Evolutionary conservation across 2,113 vertebrate genomes (phyloP).

Genomic region (Calyptomena viridis): DNA sequence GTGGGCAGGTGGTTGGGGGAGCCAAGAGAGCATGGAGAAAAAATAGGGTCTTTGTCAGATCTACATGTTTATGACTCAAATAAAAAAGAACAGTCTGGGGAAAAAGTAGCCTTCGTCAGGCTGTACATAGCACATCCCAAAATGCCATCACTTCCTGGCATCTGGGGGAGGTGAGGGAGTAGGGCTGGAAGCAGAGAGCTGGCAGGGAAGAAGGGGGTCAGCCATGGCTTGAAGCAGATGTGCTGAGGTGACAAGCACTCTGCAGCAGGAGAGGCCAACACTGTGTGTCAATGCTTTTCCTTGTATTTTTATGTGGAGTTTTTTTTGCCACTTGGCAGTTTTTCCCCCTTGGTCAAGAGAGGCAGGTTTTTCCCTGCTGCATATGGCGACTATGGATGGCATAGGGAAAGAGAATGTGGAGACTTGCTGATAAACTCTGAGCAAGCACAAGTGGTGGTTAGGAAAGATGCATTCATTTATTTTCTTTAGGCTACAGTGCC

Average conservation of each 20-base stretch:
- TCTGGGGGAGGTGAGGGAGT: not conserved
- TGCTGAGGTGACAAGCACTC: not conserved
- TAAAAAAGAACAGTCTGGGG: not conserved
- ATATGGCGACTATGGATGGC: not conserved
- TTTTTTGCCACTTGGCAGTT: not conserved
- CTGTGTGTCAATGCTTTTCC: not conserved
- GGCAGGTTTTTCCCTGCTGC: not conserved
- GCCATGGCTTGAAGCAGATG: not conserved
- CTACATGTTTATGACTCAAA: not conserved
- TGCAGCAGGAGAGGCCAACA: not conserved
- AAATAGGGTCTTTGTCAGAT: not conserved
- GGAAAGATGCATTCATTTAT: not conserved
- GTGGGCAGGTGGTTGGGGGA: not conserved
- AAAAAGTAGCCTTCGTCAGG: not conserved
- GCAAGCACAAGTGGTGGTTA: not conserved
- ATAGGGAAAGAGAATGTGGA: accelerated
- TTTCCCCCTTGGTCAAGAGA: not conserved
- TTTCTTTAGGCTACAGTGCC: not conserved
- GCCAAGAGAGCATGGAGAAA: accelerated
- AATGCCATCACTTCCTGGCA: not conserved
- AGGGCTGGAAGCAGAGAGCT: not conserved
- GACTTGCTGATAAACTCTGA: not conserved
- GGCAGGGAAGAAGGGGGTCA: not conserved
- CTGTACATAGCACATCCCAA: accelerated
- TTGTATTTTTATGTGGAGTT: not conserved